Base-by-base conservation (phyloP, 2,113 vertebrate genomes). In the Paradoxurus hermaphroditus region DNA sequence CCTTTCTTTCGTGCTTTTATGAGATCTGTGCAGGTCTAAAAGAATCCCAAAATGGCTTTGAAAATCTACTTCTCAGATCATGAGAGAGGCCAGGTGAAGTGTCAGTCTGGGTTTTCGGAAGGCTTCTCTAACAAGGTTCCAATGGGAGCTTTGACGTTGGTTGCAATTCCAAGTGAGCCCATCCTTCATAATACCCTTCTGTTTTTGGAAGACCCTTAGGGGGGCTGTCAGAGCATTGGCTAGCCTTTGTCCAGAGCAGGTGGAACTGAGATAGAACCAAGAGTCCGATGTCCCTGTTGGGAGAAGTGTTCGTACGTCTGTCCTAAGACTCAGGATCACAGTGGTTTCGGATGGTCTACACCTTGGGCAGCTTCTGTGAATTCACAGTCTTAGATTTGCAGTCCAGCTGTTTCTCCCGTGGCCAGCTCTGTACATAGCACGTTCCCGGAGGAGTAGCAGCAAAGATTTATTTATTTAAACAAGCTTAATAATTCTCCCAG, bases 381-480 rank as follows among this genome's bases (percentile, higher is more conserved):
- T 18, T 36, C 5, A 4, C 53, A 56, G n/a, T 53, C 49, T 72
- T 81, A 56, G 65, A 19, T 65, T 12, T 59, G 86, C 36, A 10
- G 25, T 53, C 53, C 21, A 7, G 8, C 41, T 11, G 6, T 68
- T 44, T 56, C n/a, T 56, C 4, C 1, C 2, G 29, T 44, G 59
- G 62, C 29, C 49, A 34, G 16, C 25, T 39, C 19, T 34, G 0
- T 36, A 19, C 1, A 34, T 10, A 59, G 25, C 73, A 19, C 53
- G 56, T n/a, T 87, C 39, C 36, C 75, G 62, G 59, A 63, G n/a
- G 73, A 78, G 91, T 3, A 51, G 41, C 21, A 15, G 59, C 16
- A 27, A 83, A 78, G 81, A 87, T 51, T 39, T 56, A 25, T 51
- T 90, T 81, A 75, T n/a, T 29, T 90, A 29, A 34, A 59, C 31